A percentile compares a stretch with the other conserved stretches of the same genome.
Evolutionary conservation across 1,140 invertebrate species (phyloP).

Genomic region (Psilanteris sp.): DNA sequence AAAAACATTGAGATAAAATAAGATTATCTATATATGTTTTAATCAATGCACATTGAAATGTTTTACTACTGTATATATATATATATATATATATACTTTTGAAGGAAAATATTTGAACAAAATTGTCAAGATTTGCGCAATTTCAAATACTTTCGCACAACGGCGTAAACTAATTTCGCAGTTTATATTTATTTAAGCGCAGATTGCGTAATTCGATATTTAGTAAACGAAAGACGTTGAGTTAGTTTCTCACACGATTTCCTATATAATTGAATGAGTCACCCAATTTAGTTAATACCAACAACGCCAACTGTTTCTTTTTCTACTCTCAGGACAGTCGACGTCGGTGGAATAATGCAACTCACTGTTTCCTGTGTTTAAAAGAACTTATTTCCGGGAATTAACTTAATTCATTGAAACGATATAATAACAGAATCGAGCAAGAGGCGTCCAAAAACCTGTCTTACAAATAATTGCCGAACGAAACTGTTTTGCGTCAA

Average conservation of each 20-base stretch:
- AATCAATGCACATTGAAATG: no score
- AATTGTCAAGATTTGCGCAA: no score
- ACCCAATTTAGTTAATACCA: slow-evolving; percentile 49
- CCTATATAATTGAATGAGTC: slow-evolving; percentile 35
- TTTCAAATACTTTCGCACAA: no score
- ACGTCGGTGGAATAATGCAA: slow-evolving; percentile 8
- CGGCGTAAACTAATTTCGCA: no score
- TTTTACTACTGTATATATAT: no score
- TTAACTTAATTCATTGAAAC: slow-evolving; percentile 30
- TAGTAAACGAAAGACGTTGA: no score
- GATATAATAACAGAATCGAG: neutral
- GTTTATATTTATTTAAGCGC: no score
- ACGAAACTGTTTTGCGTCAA: slow-evolving; percentile 29
- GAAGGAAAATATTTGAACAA: no score
- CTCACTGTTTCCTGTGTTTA: slow-evolving; percentile 28
- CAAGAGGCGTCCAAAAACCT: neutral
- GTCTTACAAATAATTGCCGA: slow-evolving; percentile 20
- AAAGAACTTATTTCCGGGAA: slow-evolving; percentile 45
- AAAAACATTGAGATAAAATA: no score
- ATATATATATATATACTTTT: no score
- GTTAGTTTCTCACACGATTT: slow-evolving; percentile 43
- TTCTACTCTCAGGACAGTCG: neutral
- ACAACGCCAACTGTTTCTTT: slow-evolving; percentile 18
- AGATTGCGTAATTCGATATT: no score
- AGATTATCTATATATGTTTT: no score